Conservation (phyloP, 2,888 invertebrate species). For the Drosophila nr. perissopoda region DNA sequence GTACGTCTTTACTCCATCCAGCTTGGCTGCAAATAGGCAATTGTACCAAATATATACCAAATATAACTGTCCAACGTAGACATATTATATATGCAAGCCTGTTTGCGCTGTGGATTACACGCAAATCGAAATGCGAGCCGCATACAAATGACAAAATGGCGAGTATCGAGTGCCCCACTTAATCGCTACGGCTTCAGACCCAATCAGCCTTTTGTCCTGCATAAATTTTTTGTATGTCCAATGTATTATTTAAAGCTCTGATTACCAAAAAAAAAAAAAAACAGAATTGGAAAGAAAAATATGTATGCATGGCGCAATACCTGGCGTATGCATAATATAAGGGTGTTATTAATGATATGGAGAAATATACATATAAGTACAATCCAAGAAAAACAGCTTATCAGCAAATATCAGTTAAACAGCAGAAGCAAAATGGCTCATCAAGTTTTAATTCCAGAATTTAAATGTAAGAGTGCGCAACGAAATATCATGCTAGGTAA, state of each 20-base stretch:
- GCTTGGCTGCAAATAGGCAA: constrained; percentile 90
- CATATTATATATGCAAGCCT: constrained; percentile 33
- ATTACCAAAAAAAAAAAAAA: constrained; percentile 11
- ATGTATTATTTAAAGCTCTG: constrained; percentile 24
- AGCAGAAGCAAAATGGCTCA: background rate
- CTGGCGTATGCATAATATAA: constrained; percentile 47
- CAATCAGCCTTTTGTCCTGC: constrained; percentile 62
- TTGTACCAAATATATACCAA: constrained; percentile 27
- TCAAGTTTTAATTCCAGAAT: background rate
- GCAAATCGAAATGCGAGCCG: constrained; percentile 55
- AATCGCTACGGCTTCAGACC: constrained; percentile 48
- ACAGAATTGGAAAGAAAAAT: background rate
- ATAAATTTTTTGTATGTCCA: constrained; percentile 59
- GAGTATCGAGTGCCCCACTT: constrained; percentile 16
- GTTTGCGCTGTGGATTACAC: constrained; percentile 46
- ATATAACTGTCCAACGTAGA: constrained; percentile 7
- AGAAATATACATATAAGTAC: background rate
- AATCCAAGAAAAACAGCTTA: background rate
- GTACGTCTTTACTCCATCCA: constrained; percentile 99
- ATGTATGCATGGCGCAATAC: constrained; percentile 23
- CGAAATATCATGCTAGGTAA: background rate
- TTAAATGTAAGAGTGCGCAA: background rate
- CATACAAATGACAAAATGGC: constrained; percentile 54
- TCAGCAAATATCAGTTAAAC: background rate
- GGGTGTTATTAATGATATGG: background rate